Base-by-base conservation (phyloP, 2,113 vertebrate genomes). In the Neolamprologus modestus region DNA sequence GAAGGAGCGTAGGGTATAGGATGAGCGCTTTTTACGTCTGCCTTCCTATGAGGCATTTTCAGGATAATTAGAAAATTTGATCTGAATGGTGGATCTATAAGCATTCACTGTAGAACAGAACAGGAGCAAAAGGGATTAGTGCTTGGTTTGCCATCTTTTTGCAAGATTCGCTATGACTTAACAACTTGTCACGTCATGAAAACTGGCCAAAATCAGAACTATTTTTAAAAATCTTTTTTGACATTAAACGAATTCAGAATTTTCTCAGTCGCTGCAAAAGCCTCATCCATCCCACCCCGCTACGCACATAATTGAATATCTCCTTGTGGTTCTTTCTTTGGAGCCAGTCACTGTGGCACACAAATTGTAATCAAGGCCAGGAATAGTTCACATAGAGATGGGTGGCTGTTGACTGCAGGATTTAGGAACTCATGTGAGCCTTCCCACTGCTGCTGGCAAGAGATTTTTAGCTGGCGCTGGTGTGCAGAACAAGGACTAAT, bases 401-500 rank as follows among this genome's bases (percentile, higher is more conserved):
- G 89, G 84, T 87, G 89, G 88, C 91, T 94, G 92, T 94, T 84
- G 91, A 91, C 88, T 87, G 63, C 88, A 81, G 91, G 92, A 91
- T 94, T 94, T 91, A 85, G 84, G 87, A 87, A 89, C 87, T 85
- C 59, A 55, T 91, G 87, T 91, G 85, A 88, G 89, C 90, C 85
- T 93, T 88, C 91, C 81, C 68, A 81, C 87, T 87, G 88, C 94
- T 88, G 87, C 83, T 90, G 91, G 89, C 88, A 80, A 86, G 81
- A 91, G 89, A 85, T 87, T 89, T 86, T 52, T 93, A 89, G 88
- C 91, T 93, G 91, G 78, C 73, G 5, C 85, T 91, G 86, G 87
- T 91, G 93, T 88, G 92, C 87, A 87, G 90, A 94, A 95, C 91
- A 94, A 95, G 93, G 90, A 82, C 92, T 95, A 91, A 95, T 95